A percentile compares a stretch with the other conserved stretches of the same genome.
phyloP scores from a whole-genome alignment of 1,140 invertebrate species.

The Coboldia fuscipes region DNA sequence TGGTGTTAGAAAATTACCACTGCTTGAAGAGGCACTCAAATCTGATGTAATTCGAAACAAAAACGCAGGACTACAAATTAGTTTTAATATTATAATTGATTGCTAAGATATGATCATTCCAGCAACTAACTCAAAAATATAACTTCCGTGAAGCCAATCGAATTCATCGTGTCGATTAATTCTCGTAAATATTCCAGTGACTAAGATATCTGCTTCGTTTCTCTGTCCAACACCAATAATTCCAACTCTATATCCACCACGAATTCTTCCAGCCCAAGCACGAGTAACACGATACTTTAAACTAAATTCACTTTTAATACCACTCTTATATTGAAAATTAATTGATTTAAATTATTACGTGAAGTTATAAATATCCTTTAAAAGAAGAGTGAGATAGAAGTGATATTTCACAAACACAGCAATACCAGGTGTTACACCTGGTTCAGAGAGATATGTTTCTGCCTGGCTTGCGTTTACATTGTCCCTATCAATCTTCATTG shows the following conservation, averaged over 20 bases:
- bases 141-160: conserved; percentile 15
- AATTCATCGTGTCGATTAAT: conserved; percentile 16
- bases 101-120: no score
- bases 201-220: conserved; percentile 16
- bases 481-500: conserved; percentile 17
- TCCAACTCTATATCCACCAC: conserved; percentile 13
- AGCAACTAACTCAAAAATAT: conserved; percentile 19
- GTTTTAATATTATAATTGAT: no score
- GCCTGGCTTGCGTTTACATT: conserved; percentile 13
- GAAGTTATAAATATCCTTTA: conserved; percentile 14
- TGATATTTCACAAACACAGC: conserved; percentile 17
- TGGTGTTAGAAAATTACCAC: conserved; percentile 14
- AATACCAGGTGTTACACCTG: conserved; percentile 12
- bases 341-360: no score
- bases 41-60: conserved; percentile 15
- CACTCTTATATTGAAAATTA: no score
- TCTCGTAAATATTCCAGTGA: conserved; percentile 14
- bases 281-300: conserved; percentile 16
- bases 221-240: conserved; percentile 13
- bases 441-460: conserved; percentile 8
- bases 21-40: conserved; percentile 11
- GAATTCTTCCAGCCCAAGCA: conserved; percentile 17
- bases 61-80: no score
- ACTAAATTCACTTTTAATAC: no score
- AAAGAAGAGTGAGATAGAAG: conserved; percentile 11